A percentile compares a stretch with the other conserved stretches of the same genome.
These are phyloP conservation scores for Cisticola juncidis DNA, from an alignment of 2,113 vertebrate genomes.

Conservation along the genomic window DNA sequence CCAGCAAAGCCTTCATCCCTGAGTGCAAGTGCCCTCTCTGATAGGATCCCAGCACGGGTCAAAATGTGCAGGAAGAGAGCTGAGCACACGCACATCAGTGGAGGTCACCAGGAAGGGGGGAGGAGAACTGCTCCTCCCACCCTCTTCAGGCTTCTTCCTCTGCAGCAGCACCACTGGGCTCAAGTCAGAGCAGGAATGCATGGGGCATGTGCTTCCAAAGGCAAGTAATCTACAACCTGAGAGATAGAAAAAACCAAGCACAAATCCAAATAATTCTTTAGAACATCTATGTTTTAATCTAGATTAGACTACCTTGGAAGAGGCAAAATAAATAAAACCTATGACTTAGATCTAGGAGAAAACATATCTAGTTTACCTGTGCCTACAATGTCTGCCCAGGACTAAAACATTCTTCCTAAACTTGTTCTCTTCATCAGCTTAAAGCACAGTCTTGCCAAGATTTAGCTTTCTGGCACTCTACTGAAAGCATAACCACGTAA, in stretches of 20 bases:
- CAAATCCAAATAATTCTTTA: background rate
- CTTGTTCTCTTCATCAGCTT: background rate
- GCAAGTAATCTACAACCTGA: background rate
- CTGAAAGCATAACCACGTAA: background rate
- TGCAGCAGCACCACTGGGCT: background rate
- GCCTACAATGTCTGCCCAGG: background rate
- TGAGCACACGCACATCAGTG: rapidly evolving
- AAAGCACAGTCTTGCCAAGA: background rate
- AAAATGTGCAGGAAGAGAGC: background rate
- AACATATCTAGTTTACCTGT: background rate
- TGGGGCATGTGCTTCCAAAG: background rate
- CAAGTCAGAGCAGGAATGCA: background rate
- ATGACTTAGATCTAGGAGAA: background rate
- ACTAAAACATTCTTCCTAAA: background rate
- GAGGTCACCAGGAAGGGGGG: constrained; percentile 13
- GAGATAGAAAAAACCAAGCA: background rate
- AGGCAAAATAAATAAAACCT: background rate
- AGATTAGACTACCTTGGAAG: background rate
- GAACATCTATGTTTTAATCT: background rate
- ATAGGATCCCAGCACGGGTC: background rate
- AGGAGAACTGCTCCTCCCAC: background rate
- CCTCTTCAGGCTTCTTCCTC: background rate
- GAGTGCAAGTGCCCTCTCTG: background rate
- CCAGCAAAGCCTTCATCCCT: background rate
- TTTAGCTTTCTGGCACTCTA: background rate